phyloP scores from a whole-genome alignment of 2,888 invertebrate species.

The Clusia tigrina region DNA sequence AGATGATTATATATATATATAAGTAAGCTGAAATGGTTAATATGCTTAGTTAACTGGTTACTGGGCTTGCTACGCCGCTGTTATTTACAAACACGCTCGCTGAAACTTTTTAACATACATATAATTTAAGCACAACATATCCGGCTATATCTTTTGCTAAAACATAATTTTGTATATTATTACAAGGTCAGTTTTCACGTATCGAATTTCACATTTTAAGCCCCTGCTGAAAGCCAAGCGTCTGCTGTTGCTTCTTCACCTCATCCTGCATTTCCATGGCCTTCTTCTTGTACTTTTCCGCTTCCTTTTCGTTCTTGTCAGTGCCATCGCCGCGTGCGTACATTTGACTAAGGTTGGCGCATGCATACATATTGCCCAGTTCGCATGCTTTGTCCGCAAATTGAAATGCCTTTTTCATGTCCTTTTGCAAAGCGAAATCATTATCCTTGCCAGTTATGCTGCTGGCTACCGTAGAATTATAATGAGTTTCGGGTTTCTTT shows the following conservation, averaged over 20 bases:
- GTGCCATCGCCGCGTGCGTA: slow-evolving; percentile 85
- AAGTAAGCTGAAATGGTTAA: no score
- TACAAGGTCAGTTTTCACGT: no score
- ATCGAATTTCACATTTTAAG: slow-evolving; percentile 56
- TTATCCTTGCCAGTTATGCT: slow-evolving; percentile 42
- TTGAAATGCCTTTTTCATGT: slow-evolving; percentile 80
- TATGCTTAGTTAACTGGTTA: no score
- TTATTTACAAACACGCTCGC: no score
- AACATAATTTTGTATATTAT: no score
- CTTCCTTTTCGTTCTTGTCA: slow-evolving; percentile 74
- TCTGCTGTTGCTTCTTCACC: slow-evolving; percentile 67
- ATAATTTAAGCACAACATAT: no score
- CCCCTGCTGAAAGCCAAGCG: slow-evolving; percentile 69
- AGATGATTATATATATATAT: no score
- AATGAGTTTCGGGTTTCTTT: slow-evolving; percentile 64
- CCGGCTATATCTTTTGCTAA: no score
- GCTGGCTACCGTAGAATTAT: neutral
- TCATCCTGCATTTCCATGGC: slow-evolving; percentile 78
- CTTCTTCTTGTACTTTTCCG: slow-evolving; percentile 75
- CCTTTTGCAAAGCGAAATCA: slow-evolving; percentile 70
- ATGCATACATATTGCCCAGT: slow-evolving; percentile 83
- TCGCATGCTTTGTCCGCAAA: slow-evolving; percentile 84
- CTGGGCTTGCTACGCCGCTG: no score
- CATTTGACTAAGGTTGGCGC: slow-evolving; percentile 90
- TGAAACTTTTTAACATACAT: no score